Conservation (phyloP, 1,140 invertebrate species). For the Brachionus asplanchnoidis region DNA sequence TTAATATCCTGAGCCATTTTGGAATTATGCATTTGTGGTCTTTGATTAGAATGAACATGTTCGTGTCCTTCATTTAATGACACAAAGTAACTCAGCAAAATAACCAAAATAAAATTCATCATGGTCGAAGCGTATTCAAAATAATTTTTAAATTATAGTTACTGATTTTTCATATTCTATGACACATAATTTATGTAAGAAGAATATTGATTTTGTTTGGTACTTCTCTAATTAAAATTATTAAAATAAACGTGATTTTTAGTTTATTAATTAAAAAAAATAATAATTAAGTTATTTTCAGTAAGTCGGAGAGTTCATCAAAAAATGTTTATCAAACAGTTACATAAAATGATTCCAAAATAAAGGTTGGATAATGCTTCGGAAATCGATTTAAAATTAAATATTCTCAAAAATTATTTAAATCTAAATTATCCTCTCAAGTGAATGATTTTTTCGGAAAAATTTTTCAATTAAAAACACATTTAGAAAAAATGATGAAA, state of each 20-base stretch:
- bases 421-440: not conserved
- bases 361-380: not conserved
- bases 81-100: not conserved
- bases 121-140: not conserved
- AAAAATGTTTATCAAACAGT: not conserved
- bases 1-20: conserved; percentile 33
- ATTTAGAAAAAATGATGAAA: not conserved
- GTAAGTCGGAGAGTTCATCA: not conserved
- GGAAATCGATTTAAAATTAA: not conserved
- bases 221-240: not conserved
- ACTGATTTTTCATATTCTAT: not conserved
- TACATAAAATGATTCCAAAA: not conserved
- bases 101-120: not conserved
- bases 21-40: conserved; percentile 24
- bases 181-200: not conserved
- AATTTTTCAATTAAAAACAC: not conserved
- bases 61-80: not conserved
- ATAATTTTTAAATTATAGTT: not conserved
- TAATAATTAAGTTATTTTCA: not conserved
- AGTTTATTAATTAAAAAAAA: too few species aligned
- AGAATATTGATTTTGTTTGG: conserved; percentile 8
- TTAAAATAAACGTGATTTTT: not conserved
- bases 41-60: not conserved
- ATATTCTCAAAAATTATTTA: not conserved
- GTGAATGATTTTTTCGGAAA: not conserved